These are phyloP conservation scores for Cyaniris semiargus DNA, from an alignment of 2,888 invertebrate genomes.

Conservation along the genomic window DNA sequence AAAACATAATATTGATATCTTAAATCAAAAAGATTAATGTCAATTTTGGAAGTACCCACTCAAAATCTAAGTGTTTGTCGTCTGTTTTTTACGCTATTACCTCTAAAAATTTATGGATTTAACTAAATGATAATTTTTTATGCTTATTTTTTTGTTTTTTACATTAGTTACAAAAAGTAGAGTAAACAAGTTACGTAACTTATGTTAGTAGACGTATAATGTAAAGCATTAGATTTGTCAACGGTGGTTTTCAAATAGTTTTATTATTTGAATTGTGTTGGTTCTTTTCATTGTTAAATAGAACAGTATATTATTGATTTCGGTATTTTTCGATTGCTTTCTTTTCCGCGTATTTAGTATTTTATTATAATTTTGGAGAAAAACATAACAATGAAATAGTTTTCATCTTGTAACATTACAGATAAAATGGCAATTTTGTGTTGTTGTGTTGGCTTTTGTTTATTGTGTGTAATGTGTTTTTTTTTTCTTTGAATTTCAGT, in stretches of 20 bases:
- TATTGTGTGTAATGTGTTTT: conserved; percentile 23
- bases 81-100: no score
- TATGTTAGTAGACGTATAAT: no score
- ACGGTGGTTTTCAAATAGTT: background rate
- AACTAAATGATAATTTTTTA: no score
- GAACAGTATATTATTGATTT: background rate
- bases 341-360: background rate
- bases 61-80: no score
- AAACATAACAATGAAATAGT: background rate
- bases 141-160: no score
- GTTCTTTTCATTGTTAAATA: background rate
- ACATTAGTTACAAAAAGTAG: no score
- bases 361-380: background rate
- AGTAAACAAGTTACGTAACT: no score
- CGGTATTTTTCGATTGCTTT: background rate
- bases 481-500: conserved; percentile 55
- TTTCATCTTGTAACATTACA: background rate
- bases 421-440: background rate
- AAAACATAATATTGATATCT: conserved; percentile 39
- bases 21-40: no score
- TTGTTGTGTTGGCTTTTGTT: background rate
- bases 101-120: no score
- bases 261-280: background rate
- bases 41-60: no score
- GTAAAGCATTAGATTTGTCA: no score